Conservation (phyloP, 2,888 invertebrate genomes). For the Drosophila antonietae region DNA sequence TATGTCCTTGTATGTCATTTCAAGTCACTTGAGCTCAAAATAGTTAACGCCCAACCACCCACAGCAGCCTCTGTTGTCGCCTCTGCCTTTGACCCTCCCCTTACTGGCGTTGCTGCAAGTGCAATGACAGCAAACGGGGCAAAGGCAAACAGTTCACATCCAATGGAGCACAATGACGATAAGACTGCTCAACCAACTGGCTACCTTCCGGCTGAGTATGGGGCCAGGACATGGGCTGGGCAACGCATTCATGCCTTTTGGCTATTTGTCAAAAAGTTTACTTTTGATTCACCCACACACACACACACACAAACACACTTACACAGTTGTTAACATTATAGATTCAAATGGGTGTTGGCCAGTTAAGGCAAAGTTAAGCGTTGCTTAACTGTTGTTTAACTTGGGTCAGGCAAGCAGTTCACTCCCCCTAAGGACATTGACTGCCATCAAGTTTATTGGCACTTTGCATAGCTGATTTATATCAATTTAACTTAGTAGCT, state of each 20-base stretch:
- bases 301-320: conserved; percentile 18
- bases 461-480: background rate
- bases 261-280: conserved; percentile 74
- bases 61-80: conserved; percentile 3
- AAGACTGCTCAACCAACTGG: conserved; percentile 56
- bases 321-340: conserved; percentile 30
- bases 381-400: conserved; percentile 34
- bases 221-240: conserved; percentile 32
- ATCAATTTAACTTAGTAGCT: conserved; percentile 12
- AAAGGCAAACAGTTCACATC: conserved; percentile 51
- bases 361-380: conserved; percentile 57
- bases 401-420: background rate
- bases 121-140: conserved; percentile 66
- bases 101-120: conserved; percentile 45
- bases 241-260: conserved; percentile 65
- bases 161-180: conserved; percentile 59
- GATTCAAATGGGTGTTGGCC: conserved; percentile 68
- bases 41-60: conserved; percentile 44
- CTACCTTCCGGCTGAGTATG: conserved; percentile 58
- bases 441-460: conserved; percentile 3
- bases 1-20: conserved; percentile 74
- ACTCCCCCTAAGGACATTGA: background rate
- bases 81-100: background rate
- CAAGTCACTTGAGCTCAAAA: conserved; percentile 73
- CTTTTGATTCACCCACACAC: conserved; percentile 25